phyloP scores from a whole-genome alignment of 2,113 vertebrate species.

The Pyrgilauda ruficollis region DNA sequence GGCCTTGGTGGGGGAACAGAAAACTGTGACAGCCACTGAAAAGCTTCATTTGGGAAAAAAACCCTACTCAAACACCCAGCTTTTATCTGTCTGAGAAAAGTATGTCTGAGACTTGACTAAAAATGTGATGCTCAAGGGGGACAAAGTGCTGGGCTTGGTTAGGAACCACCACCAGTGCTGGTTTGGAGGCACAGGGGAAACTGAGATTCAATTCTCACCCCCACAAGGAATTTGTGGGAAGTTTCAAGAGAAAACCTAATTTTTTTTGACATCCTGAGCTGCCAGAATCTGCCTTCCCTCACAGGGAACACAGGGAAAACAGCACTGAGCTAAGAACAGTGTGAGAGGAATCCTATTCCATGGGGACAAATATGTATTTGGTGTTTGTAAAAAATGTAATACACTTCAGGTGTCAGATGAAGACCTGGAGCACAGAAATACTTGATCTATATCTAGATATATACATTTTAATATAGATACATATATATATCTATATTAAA shows the following conservation, averaged over 20 bases:
- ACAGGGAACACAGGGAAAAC: rapidly evolving
- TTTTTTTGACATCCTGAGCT: neutral
- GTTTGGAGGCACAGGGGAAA: neutral
- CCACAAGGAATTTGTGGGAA: neutral
- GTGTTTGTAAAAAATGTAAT: neutral
- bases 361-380: neutral
- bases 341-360: neutral
- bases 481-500: no score
- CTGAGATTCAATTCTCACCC: neutral
- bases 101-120: neutral
- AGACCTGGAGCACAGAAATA: neutral
- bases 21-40: neutral
- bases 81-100: neutral
- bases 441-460: neutral
- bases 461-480: neutral
- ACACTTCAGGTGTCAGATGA: neutral
- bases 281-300: neutral
- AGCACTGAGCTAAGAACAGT: neutral
- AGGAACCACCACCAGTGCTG: neutral
- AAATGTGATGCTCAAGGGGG: neutral
- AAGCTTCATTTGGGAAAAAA: neutral
- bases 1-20: neutral
- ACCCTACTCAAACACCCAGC: rapidly evolving
- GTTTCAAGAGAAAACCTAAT: neutral
- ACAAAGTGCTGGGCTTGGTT: neutral